Evolutionary conservation across 2,797 vertebrate species (phyloP), one percentile per base, ranked within the genome.

Genomic region (Semaprochilodus insignis): DNA sequence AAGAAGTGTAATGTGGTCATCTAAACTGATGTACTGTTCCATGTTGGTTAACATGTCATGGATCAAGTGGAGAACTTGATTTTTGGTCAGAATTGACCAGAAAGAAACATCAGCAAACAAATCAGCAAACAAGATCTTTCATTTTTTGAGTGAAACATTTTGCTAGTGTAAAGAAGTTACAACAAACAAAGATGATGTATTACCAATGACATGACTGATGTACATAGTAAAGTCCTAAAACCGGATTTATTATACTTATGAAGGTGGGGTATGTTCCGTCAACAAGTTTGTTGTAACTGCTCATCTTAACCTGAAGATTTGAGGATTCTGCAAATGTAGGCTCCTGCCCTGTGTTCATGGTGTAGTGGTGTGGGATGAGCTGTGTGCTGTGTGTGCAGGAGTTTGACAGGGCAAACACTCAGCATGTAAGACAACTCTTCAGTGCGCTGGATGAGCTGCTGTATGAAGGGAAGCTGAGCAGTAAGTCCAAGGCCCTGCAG

Each of bases 391-490:
- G 27, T 11, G 84, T 88, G 10, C 76, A 97, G 96, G 96, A 97
- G 77, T 96, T 96, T 86, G 96, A 97, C 88, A 93, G 91, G 88
- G 92, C 81, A 40, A 96, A 91, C 70, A 93, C 94, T 0, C 92
- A 94, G 83, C 94, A 87, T 80, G 95, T 97, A 0, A 91, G 92
- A 66, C 94, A 95, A 83, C 91, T 96, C 62, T 94, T 97, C 79
- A 93, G 90, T 90, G 95, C 96, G 78, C 93, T 96, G 7, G 96
- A 96, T 76, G 96, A 96, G 91, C 92, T 96, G 91, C 85, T 97
- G 23, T 97, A 96, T 89, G 96, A 96, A 91, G 95, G 93, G 51
- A 94, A 93, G 85, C 89, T 93, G 51, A 93, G 90, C 63, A 86
- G 91, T 69, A 93, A 93, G 63, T 95, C 92, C 2, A 88, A 95